Conservation (phyloP, 2,888 invertebrate genomes). For the Drosophila atripex region DNA sequence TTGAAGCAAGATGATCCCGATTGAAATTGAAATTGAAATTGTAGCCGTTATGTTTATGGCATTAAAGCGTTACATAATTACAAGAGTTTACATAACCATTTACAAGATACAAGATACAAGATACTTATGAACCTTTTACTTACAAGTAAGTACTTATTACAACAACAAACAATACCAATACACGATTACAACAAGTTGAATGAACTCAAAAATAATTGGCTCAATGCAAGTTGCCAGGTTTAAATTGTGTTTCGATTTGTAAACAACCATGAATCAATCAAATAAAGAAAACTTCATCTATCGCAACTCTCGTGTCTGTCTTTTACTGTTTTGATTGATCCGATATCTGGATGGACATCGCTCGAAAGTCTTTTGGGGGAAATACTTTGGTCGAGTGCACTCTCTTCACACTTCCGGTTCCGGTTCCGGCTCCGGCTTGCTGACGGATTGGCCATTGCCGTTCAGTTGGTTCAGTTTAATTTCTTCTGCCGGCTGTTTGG, state of each 20-base stretch:
- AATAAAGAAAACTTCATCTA: constrained; percentile 70
- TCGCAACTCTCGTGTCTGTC: constrained; percentile 57
- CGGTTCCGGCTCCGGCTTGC: constrained; percentile 9
- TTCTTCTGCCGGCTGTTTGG: constrained; percentile 53
- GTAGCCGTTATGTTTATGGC: constrained; percentile 51
- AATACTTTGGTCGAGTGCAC: constrained; percentile 8
- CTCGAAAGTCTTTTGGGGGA: constrained; percentile 20
- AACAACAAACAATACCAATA: constrained; percentile 45
- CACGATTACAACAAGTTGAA: constrained; percentile 13
- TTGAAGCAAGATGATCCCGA: constrained; percentile 16
- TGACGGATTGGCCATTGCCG: constrained; percentile 44
- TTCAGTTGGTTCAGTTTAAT: constrained; percentile 50
- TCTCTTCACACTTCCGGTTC: constrained; percentile 37
- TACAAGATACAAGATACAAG: constrained; percentile 48
- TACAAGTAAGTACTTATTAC: constrained; percentile 63
- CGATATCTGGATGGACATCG: constrained; percentile 3
- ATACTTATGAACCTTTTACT: constrained; percentile 57
- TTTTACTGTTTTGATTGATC: constrained; percentile 1
- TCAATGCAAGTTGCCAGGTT: constrained; percentile 44
- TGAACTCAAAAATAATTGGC: constrained; percentile 29
- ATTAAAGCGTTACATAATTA: constrained; percentile 41
- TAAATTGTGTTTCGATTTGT: constrained; percentile 68
- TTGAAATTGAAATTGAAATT: constrained; percentile 24
- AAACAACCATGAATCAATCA: constrained; percentile 64
- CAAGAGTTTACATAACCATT: constrained; percentile 51